Evolutionary conservation across 2,113 vertebrate species (phyloP).

Genomic region (Plecotus auritus): DNA sequence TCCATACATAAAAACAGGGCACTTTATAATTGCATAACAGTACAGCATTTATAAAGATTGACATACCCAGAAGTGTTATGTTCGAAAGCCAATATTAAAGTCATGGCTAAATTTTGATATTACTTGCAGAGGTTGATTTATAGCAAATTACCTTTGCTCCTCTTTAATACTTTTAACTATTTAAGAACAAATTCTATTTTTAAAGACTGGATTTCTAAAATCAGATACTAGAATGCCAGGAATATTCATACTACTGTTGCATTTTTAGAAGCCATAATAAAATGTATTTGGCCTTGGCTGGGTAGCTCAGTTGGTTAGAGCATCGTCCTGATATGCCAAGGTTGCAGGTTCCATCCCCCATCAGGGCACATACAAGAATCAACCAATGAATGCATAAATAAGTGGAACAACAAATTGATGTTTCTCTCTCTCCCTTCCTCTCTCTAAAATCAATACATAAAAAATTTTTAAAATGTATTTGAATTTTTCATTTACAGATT

Average conservation of each 20-base stretch:
- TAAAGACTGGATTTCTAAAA: background rate
- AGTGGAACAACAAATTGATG: no score
- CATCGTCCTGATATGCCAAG: no score
- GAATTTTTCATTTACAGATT: background rate
- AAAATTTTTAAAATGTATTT: background rate
- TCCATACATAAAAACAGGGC: background rate
- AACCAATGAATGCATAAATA: no score
- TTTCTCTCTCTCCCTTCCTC: no score
- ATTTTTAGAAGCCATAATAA: background rate
- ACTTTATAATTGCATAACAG: background rate
- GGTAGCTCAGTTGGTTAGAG: no score
- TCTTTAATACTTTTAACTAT: background rate
- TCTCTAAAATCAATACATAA: no score
- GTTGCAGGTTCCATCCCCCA: no score
- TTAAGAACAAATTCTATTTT: slow-evolving; percentile 7
- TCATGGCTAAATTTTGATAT: background rate
- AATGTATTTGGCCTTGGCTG: background rate
- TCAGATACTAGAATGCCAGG: background rate
- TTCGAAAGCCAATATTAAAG: background rate
- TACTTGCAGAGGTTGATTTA: background rate
- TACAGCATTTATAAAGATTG: background rate
- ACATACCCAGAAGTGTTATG: background rate
- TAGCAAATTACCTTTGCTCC: background rate
- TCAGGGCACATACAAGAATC: no score
- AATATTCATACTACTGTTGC: background rate